Percentiles rank a stretch among this genome's conserved stretches.
Evolutionary conservation across 2,797 vertebrate genomes (phyloP).

Genomic region (Tolypeutes matacus): DNA sequence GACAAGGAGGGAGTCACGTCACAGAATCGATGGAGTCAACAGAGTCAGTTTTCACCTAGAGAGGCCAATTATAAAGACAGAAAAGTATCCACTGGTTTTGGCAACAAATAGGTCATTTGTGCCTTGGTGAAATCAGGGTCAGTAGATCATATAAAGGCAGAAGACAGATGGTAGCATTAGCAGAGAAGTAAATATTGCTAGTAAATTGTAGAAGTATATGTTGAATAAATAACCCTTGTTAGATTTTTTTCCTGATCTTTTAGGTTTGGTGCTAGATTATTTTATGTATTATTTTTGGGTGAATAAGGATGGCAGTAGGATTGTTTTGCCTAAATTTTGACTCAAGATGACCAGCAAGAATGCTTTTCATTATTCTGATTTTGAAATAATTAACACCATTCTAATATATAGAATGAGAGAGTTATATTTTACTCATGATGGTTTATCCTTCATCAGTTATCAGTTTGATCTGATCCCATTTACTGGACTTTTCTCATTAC

Average conservation of each 20-base stretch:
- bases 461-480: background rate
- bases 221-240: conserved; percentile 2
- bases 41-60: background rate
- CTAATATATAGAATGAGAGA: no score
- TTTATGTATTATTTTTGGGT: background rate
- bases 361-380: background rate
- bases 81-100: background rate
- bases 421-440: no score
- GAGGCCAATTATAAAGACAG: background rate
- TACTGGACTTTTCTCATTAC: background rate
- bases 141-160: background rate
- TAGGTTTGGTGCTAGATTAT: background rate
- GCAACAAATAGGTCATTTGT: background rate
- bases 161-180: background rate
- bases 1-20: background rate
- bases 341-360: background rate
- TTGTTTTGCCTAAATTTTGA: background rate
- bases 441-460: background rate
- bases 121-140: background rate
- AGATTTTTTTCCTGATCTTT: background rate
- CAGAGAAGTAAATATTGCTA: background rate
- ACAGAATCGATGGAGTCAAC: background rate
- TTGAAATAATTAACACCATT: background rate
- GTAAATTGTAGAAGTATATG: background rate
- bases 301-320: background rate